These are phyloP conservation scores for Paramormyrops kingsleyae DNA, from an alignment of 2,113 vertebrate species.

Conservation along the genomic window DNA sequence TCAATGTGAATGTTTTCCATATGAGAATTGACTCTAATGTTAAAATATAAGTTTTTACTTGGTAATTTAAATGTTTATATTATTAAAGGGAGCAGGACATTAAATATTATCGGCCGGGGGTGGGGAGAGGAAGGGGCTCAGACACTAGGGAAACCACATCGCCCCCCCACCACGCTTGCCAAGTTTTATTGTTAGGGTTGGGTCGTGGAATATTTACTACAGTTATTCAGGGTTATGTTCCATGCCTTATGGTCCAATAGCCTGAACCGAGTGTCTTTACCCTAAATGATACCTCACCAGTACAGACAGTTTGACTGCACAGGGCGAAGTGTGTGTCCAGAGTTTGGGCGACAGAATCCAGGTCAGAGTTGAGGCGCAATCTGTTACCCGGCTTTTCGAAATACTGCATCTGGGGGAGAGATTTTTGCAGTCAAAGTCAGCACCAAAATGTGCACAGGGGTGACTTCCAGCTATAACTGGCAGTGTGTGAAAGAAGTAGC, in stretches of 20 bases:
- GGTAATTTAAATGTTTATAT: not conserved
- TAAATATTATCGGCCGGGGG: not conserved
- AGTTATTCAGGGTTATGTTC: not conserved
- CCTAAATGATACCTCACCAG: not conserved
- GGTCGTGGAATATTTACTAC: not conserved
- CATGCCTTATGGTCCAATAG: not conserved
- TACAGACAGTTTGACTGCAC: not conserved
- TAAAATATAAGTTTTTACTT: not conserved
- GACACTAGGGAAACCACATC: not conserved
- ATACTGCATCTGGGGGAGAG: not conserved
- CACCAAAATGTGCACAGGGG: not conserved
- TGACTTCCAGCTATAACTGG: not conserved
- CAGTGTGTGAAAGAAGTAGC: not conserved
- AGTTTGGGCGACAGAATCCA: not conserved
- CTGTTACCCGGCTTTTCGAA: not conserved
- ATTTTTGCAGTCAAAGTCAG: not conserved
- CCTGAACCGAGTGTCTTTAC: not conserved
- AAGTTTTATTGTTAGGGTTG: not conserved
- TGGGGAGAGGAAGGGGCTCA: not conserved
- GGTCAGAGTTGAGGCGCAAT: not conserved
- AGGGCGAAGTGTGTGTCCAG: not conserved
- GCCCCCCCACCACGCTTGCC: not conserved
- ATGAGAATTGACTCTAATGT: not conserved
- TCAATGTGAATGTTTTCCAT: not conserved
- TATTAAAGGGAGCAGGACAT: not conserved